These are phyloP conservation scores for Cosmorhoe ocellata DNA, from an alignment of 2,888 invertebrate species.

Conservation along the genomic window DNA sequence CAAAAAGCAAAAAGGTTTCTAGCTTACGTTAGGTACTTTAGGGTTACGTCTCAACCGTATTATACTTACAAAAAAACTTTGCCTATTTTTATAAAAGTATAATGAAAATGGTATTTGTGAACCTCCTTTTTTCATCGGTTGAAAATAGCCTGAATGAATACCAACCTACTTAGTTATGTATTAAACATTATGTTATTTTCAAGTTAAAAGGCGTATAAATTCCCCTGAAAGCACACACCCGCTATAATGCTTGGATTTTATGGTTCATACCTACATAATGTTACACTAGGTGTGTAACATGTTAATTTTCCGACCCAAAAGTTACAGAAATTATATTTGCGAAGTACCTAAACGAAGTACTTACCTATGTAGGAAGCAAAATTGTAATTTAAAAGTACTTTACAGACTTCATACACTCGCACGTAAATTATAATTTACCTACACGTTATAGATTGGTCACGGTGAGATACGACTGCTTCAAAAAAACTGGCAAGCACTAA, in stretches of 20 bases:
- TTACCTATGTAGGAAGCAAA: constrained; percentile 1
- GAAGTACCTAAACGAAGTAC: constrained; percentile 20
- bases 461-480: too few relatives aligned
- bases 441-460: too few relatives aligned
- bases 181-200: constrained; percentile 18
- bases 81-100: too few relatives aligned
- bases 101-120: too few relatives aligned
- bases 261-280: constrained; percentile 30
- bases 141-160: too few relatives aligned
- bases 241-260: constrained; percentile 37
- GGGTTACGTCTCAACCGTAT: too few relatives aligned
- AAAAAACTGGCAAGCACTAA: too few relatives aligned
- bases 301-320: constrained; percentile 44
- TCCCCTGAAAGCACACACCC: constrained; percentile 23
- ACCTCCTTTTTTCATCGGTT: too few relatives aligned
- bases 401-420: background rate
- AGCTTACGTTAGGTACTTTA: too few relatives aligned
- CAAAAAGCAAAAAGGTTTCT: too few relatives aligned
- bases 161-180: background rate
- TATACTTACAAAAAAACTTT: too few relatives aligned
- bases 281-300: constrained; percentile 32
- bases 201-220: constrained; percentile 25
- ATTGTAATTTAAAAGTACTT: constrained; percentile 5
- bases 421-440: background rate
- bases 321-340: constrained; percentile 38